These are phyloP conservation scores for Agrotis ipsilon DNA, from an alignment of 2,888 invertebrate species.

Conservation along the genomic window DNA sequence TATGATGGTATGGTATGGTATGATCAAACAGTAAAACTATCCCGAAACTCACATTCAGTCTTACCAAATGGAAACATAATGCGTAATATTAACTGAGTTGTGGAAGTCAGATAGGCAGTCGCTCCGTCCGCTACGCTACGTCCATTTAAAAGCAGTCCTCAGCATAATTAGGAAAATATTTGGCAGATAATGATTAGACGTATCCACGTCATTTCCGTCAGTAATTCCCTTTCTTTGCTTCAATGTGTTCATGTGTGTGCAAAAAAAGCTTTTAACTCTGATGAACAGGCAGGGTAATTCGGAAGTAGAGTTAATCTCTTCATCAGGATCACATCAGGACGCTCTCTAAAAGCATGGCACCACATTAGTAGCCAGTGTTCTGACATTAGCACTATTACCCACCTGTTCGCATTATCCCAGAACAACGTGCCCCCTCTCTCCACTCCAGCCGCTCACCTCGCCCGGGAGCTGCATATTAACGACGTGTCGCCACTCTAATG, in stretches of 20 bases:
- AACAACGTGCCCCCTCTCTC: not conserved
- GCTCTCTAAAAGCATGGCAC: slow-evolving; percentile 12
- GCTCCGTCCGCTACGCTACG: too few species aligned
- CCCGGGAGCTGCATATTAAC: slow-evolving; percentile 57
- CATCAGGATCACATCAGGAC: slow-evolving; percentile 4
- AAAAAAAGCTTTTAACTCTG: not conserved
- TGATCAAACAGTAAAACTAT: not conserved
- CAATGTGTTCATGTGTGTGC: not conserved
- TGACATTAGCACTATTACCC: slow-evolving; percentile 43
- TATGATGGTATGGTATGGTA: too few species aligned
- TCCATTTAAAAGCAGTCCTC: too few species aligned
- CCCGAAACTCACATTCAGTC: too few species aligned
- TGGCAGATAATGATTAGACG: too few species aligned
- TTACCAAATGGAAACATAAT: too few species aligned
- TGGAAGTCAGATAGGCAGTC: too few species aligned
- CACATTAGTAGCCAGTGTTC: slow-evolving; percentile 33
- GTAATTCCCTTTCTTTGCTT: not conserved
- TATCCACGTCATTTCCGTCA: not conserved
- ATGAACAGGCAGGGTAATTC: not conserved
- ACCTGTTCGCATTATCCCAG: slow-evolving; percentile 47
- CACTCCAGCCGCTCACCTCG: not conserved
- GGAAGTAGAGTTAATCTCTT: slow-evolving; percentile 14
- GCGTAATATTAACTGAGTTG: too few species aligned
- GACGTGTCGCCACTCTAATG: slow-evolving; percentile 60
- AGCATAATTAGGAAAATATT: too few species aligned